Base-by-base conservation (phyloP, 2,113 vertebrate genomes). In the Centropristis striata region DNA sequence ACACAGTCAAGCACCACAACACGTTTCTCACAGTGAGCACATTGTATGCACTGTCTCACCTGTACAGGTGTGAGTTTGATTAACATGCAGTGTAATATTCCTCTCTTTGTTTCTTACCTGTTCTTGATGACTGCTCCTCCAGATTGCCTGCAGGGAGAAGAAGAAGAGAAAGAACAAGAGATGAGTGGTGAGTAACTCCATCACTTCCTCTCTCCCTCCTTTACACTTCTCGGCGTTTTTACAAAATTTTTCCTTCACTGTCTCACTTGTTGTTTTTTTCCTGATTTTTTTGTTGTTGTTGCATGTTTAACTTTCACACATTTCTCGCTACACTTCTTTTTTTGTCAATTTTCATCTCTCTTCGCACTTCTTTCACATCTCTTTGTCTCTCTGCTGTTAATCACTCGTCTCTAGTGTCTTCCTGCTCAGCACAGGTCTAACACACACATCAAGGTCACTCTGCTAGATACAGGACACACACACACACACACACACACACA, bases 71-170 rank as follows among this genome's bases (percentile, higher is more conserved):
- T 76, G 83, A 90, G 80, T 88, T 85, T 88, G 75, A 92, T 92
- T 92, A 93, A 84, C 55, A 91, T 92, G 84, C 90, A 88, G 84
- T 67, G 81, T 79, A 73, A 90, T 77, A 64, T 89, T 87, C 81
- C 8, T 58, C 41, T 27, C 71, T 82, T 71, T 86, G 65, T 74
- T 46, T 69, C 89, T 82, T 90, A 94, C 93, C 92, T 93, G 90
- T 93, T 93, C 87, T 93, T 93, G 90, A 93, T 93, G 90, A 93
- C 93, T 91, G 93, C 93, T 83, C 92, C 92, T 93, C 92, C 93
- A 90, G 93, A 94, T 91, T 94, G 93, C 90, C 93, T 94, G 88
- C 79, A 75, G 88, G 78, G 74, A 80, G 53, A 84, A 69, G 71
- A 59, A 72, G 75, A 73, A 77, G 79, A 67, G 71, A 57, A 61